A percentile compares a stretch with the other conserved stretches of the same genome.
phyloP scores from a whole-genome alignment of 64 coral and sea anemone genomes.

The Montipora efflorescens region DNA sequence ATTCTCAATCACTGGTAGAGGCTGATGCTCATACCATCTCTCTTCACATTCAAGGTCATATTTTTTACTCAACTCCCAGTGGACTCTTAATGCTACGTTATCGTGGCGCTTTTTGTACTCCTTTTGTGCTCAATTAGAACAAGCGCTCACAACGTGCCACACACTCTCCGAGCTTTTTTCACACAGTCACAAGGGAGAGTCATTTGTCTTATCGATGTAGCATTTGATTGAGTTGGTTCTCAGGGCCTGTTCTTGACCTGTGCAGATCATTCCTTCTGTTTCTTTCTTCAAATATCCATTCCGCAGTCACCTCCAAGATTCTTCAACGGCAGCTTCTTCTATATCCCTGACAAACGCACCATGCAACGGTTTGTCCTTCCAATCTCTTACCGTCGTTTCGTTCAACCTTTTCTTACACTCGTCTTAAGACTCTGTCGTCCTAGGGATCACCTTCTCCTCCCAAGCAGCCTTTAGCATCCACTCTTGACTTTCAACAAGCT shows the following conservation, averaged over 20 bases:
- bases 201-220: slow-evolving; percentile 6
- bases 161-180: slow-evolving; percentile 31
- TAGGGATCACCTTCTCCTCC: no score
- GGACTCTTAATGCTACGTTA: background rate
- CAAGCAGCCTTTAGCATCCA: background rate
- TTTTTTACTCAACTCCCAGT: slow-evolving; percentile 2
- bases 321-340: no score
- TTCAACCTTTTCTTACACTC: background rate
- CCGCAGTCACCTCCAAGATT: no score
- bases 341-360: no score
- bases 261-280: no score
- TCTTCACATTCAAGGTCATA: no score
- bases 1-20: no score
- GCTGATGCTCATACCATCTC: no score
- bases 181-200: slow-evolving; percentile 11
- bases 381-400: background rate
- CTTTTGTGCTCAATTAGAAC: slow-evolving; percentile 20
- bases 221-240: background rate
- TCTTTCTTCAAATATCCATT: background rate
- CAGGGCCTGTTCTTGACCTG: no score
- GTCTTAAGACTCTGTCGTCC: background rate
- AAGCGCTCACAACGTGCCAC: slow-evolving; percentile 26
- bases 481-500: slow-evolving; percentile 1
- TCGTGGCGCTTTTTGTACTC: slow-evolving; percentile 60
- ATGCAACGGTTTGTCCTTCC: no score